Conservation (phyloP, 2,888 invertebrate species). For the Esperia sulphurella region DNA sequence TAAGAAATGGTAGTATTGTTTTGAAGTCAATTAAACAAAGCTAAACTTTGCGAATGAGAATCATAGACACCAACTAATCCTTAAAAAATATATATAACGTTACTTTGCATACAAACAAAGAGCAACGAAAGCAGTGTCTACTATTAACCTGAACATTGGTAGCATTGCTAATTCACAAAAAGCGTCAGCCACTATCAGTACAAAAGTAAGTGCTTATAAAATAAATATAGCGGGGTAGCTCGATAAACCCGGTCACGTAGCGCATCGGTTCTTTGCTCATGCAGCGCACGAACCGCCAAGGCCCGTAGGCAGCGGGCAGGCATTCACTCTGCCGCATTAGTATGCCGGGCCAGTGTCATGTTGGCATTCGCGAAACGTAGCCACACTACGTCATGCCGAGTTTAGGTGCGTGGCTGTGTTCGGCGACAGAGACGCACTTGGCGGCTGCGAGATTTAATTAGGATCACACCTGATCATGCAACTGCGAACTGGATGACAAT, state of each 20-base stretch:
- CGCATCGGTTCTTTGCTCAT: neutral
- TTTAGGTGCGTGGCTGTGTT: conserved; percentile 45
- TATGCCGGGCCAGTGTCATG: conserved; percentile 35
- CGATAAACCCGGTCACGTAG: neutral
- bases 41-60: no score
- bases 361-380: conserved; percentile 56
- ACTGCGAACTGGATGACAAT: no score
- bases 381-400: conserved; percentile 69
- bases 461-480: neutral
- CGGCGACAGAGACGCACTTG: conserved; percentile 43
- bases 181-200: no score
- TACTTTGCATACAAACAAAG: no score
- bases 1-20: no score
- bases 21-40: no score
- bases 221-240: neutral
- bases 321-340: conserved; percentile 21
- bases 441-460: conserved; percentile 2
- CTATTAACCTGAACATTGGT: no score
- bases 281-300: neutral
- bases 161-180: no score
- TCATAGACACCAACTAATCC: no score
- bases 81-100: no score
- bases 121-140: no score
- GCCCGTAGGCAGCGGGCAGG: neutral
- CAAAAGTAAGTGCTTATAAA: neutral